Base-by-base conservation (phyloP, 2,888 invertebrate species). In the Drosophila villosipedis region DNA sequence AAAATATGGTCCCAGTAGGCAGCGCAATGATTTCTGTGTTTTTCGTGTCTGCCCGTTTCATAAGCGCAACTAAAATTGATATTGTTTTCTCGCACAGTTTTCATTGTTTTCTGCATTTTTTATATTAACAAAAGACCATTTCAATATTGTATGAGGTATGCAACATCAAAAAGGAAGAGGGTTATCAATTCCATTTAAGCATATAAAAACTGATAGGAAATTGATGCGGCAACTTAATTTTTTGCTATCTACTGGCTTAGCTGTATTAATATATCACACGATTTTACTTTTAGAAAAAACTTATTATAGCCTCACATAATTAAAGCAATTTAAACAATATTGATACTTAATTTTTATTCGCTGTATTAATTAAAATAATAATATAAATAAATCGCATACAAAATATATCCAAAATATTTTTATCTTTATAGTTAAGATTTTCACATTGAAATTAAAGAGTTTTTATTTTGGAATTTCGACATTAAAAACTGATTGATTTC, bases 1-100 rank as follows among this genome's bases (percentile, higher is more conserved):
- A 82, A 83, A 84, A 87, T 80, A 87, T 84, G 76, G 68, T 73
- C 74, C 83, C 85, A 62, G 39, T 75, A 70, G 80, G 82, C 47
- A 73, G 10, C n/a, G 41, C 64, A 73, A 73, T 70, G 76, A 67
- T 73, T 73, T 76, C 57, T 35, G 3, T 54, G 43, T 35, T 59
- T 49, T 31, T 35, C 39, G 76, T 49, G 52, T 70, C 62, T 39
- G 37, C 31, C 69, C 60, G 64, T 74, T 85, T 80, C 70, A 80
- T 76, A 75, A 74, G 70, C 66, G 77, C 69, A 72, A 65, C 70
- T 70, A 61, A 83, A 83, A 80, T 74, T 83, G 71, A 76, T 76
- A 80, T 60, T 71, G 64, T 49, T 71, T 55, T 55, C 25, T 63
- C n/a, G 63, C 49, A 31, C 39, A 28, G 16, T 49, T 57, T 50